Conservation (phyloP, 2,113 vertebrate genomes). For the Polypterus senegalus region DNA sequence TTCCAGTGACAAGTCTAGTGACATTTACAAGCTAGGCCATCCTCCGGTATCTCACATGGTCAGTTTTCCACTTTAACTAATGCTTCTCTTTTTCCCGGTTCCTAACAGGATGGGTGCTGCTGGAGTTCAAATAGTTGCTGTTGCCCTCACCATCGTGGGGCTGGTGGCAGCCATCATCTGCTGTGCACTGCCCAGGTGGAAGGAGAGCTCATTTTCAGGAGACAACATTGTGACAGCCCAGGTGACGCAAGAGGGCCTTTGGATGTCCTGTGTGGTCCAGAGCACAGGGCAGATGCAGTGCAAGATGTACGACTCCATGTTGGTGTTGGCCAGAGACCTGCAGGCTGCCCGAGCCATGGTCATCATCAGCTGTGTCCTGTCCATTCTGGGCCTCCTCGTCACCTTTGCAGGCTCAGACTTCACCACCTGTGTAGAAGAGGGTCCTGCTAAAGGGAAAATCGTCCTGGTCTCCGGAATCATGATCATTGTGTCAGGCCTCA, state of each 20-base stretch:
- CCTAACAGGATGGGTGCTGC: constrained; percentile 42
- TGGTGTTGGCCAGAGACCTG: constrained; percentile 36
- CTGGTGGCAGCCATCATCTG: constrained; percentile 44
- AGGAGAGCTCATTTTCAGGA: constrained; percentile 42
- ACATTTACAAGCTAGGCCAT: too few species aligned
- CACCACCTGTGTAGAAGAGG: constrained; percentile 50
- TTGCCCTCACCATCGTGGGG: constrained; percentile 44
- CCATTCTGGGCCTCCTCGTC: constrained; percentile 36
- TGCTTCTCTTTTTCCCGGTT: neutral
- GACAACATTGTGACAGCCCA: constrained; percentile 51
- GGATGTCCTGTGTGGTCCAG: constrained; percentile 57
- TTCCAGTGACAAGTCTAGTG: too few species aligned
- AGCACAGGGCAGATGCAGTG: constrained; percentile 66
- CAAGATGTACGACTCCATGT: constrained; percentile 51
- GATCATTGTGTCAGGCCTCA: constrained; percentile 42
- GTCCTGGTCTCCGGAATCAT: constrained; percentile 38
- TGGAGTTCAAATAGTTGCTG: constrained; percentile 44
- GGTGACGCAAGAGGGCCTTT: constrained; percentile 49
- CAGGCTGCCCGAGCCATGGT: constrained; percentile 55
- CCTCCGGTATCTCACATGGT: too few species aligned
- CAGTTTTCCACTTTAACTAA: neutral
- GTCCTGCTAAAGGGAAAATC: constrained; percentile 48
- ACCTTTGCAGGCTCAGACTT: constrained; percentile 50
- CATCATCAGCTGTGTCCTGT: constrained; percentile 46
- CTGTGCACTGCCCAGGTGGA: constrained; percentile 48